These are phyloP conservation scores for Amiota minor DNA, from an alignment of 2,888 invertebrate genomes.

Conservation along the genomic window DNA sequence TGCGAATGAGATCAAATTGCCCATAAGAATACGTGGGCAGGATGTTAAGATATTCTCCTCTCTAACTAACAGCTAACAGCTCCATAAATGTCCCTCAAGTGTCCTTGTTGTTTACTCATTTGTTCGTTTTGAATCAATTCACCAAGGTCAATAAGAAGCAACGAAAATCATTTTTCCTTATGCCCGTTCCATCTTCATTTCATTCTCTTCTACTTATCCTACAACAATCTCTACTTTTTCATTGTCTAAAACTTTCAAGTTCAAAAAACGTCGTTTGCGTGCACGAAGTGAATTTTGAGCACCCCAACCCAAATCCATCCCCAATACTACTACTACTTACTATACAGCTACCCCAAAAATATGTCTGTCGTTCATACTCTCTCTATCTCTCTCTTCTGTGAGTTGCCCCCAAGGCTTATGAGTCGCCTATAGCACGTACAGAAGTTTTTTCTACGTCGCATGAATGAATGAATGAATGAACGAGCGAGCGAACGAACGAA, in stretches of 20 bases:
- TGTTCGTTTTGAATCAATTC: too few species aligned
- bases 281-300: not conserved
- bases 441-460: not conserved
- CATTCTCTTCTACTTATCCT: not conserved
- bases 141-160: not conserved
- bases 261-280: conserved; percentile 3
- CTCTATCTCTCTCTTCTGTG: not conserved
- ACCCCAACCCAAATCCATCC: not conserved
- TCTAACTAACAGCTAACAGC: too few species aligned
- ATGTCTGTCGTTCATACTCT: not conserved
- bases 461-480: not conserved
- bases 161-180: not conserved
- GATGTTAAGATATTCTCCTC: too few species aligned
- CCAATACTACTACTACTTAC: too few species aligned
- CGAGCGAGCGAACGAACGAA: too few species aligned
- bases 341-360: not conserved
- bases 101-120: not conserved
- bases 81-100: conserved; percentile 4
- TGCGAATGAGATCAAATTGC: too few species aligned
- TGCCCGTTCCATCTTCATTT: not conserved
- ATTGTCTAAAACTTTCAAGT: not conserved
- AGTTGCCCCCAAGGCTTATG: not conserved
- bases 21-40: too few species aligned
- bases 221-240: not conserved
- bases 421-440: too few species aligned